Base-by-base conservation (phyloP, 35 echinoderm and acorn worm species). In the Lytechinus variegatus region DNA sequence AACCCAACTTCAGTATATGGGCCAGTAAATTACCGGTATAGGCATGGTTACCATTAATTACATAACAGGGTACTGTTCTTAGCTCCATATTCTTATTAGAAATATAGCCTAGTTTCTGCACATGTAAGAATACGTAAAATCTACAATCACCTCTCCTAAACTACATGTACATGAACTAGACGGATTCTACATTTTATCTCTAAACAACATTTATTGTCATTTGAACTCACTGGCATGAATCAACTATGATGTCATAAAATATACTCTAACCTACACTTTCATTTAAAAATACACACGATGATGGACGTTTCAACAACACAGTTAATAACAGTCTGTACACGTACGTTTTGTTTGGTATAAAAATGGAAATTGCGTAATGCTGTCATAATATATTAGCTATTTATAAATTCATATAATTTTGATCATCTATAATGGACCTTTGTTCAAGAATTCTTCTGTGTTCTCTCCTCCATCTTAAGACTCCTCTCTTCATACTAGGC, bases 341-440 rank as follows among this genome's bases (percentile, higher is more conserved):
- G 66, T 16, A 79, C 19, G 5, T 79, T n/a, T 79, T 24, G n/a
- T 79, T 79, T 79, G 66, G 8, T 5, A 79, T 24, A 79, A 79
- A 16, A 24, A 79, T 5, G 16, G 19, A 79, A 79, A 79, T 79
- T 79, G 66, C 66, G 19, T 79, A 79, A 79, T 79, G 66, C 66
- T 79, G 66, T 79, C 66, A 79, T 79, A 79, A 79, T 79, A 79
- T 79, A 79, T 79, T 79, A 79, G 21, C 19, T 79, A 79, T 79
- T 79, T 79, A 58, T 58, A 19, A 79, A 24, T 79, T 14, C 66
- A 24, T 79, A 79, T 79, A 79, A 79, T 79, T 24, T 79, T 79
- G 56, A 11, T 21, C 19, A 5, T 24, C n/a, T 7, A 79, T 24
- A 79, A 24, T 79, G 19, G 4, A 79, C 16, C 66, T 7, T 79